phyloP scores from a whole-genome alignment of 2,888 invertebrate genomes.

The Steinernema hermaphroditum region DNA sequence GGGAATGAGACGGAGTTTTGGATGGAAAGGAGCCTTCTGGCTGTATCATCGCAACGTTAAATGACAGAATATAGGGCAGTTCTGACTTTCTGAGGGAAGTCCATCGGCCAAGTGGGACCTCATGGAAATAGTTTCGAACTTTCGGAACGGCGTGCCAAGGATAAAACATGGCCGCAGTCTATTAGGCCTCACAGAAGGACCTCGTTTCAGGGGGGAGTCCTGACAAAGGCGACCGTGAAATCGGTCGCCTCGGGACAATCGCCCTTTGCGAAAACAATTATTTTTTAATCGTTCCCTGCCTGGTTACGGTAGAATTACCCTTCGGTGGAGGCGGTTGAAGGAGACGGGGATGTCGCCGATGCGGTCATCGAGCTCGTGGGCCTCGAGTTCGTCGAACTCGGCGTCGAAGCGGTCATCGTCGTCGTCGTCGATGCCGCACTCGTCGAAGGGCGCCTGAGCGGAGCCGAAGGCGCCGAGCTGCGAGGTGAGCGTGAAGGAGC shows the following conservation, averaged over 20 bases:
- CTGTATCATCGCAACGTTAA: too few relatives aligned
- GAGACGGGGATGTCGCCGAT: conserved; percentile 58
- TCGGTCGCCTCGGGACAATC: neutral
- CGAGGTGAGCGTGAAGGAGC: conserved; percentile 34
- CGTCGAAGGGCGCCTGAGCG: conserved; percentile 4
- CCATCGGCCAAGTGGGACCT: too few relatives aligned
- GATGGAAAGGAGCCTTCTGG: too few relatives aligned
- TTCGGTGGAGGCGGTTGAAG: conserved; percentile 53
- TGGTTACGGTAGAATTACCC: too few relatives aligned
- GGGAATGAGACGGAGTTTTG: too few relatives aligned
- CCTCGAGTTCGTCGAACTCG: conserved; percentile 55
- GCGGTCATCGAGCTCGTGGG: conserved; percentile 59
- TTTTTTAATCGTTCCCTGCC: neutral
- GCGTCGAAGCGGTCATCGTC: conserved; percentile 38
- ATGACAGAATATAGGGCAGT: too few relatives aligned
- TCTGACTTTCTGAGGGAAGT: too few relatives aligned
- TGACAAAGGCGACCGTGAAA: neutral
- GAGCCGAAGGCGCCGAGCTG: conserved; percentile 37
- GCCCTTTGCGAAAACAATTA: neutral
- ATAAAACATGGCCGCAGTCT: too few relatives aligned
- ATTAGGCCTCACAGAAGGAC: too few relatives aligned
- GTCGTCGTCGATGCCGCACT: conserved; percentile 36
- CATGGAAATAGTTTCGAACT: too few relatives aligned
- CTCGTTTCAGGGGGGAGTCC: too few relatives aligned
- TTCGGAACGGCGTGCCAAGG: too few relatives aligned